Percentiles rank a stretch among this genome's conserved stretches.
phyloP scores from a whole-genome alignment of 2,888 invertebrate genomes.

The Eupsilia transversa region DNA sequence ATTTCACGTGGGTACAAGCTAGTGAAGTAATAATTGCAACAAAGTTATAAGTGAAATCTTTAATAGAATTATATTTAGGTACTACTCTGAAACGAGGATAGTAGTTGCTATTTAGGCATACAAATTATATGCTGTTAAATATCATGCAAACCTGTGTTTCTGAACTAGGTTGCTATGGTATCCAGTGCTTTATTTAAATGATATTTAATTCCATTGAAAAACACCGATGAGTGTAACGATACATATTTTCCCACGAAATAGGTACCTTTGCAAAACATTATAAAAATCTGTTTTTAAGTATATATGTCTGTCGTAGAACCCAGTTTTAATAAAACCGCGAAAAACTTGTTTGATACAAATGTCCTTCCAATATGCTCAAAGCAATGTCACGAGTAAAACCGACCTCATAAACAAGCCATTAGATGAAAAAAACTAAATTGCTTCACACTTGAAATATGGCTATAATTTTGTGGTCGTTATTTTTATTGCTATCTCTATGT shows the following conservation, averaged over 20 bases:
- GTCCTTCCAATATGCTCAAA: constrained; percentile 45
- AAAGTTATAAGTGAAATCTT: background rate
- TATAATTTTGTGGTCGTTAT: constrained; percentile 43
- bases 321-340: constrained; percentile 1
- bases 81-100: background rate
- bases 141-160: background rate
- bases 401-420: constrained; percentile 51
- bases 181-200: background rate
- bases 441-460: constrained; percentile 53
- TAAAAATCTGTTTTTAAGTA: background rate
- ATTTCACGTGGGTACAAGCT: too few species aligned
- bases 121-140: too few species aligned
- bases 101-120: too few species aligned
- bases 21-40: background rate
- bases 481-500: constrained; percentile 37
- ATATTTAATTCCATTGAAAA: background rate
- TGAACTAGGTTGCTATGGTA: background rate
- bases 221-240: too few species aligned
- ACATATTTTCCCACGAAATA: background rate
- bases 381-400: constrained; percentile 31
- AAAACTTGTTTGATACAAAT: constrained; percentile 44
- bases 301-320: background rate
- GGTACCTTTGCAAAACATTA: background rate
- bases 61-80: background rate
- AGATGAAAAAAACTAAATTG: constrained; percentile 52